Base-by-base conservation (phyloP, 2,113 vertebrate genomes). In the Salvelinus alpinus region DNA sequence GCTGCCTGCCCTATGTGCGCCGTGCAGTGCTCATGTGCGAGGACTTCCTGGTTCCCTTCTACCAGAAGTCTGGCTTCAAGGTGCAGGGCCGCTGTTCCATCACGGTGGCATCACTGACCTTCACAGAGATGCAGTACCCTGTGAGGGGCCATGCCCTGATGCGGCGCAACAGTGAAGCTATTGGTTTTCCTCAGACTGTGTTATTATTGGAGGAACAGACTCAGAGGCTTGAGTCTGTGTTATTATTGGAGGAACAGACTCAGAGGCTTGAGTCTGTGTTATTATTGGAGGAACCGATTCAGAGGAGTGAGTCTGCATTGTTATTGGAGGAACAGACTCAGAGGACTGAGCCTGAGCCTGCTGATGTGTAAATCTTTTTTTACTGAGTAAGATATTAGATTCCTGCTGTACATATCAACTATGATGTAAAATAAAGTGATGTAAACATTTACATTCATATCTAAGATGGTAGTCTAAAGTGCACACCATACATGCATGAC, bases 1-100 rank as follows among this genome's bases (percentile, higher is more conserved):
- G 94, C 5, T 84, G 94, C 77, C 91, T 93, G 86, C 94, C 92
- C 2, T 87, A 82, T 0, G 93, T 95, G 87, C 94, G 90, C 9
- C 87, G 92, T 0, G 96, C 95, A 0, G 79, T 90, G 76, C 94
- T 98, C 80, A 97, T 96, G 95, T 96, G 96, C 0, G 91, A 97
- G 73, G 92, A 89, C 0, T 77, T 87, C 51, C 93, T 97, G 48
- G 90, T 97, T 48, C 94, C 96, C 77, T 98, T 96, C 93, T 98
- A 98, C 82, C 85, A 87, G 71, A 96, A 93, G 81, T 94, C 92
- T 0, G 95, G 96, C 31, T 97, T 98, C 86, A 86, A 89, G 84
- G 90, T 82, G 0, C 76, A 92, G 85, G 97, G 96, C 0, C 95
- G 93, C 4, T 96, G 95, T 0, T 64, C 91, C 38, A 85, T 96